A percentile compares a stretch with the other conserved stretches of the same genome.
phyloP scores from a whole-genome alignment of 2,113 vertebrate species.

The Saimiri boliviensis region DNA sequence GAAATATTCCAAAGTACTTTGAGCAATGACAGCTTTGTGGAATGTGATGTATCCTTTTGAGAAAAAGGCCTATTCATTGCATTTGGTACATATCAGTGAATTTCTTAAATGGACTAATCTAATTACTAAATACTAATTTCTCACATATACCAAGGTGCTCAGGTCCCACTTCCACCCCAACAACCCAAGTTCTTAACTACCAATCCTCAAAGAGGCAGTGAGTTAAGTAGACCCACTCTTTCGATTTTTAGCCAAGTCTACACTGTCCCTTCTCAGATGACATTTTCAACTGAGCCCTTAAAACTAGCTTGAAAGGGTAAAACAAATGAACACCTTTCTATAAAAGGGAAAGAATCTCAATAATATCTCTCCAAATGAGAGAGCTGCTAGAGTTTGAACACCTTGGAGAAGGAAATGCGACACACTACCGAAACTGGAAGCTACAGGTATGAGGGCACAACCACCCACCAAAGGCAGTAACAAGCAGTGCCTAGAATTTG shows the following conservation, averaged over 20 bases:
- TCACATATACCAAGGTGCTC: neutral
- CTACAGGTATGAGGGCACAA: conserved; percentile 60
- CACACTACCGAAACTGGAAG: conserved; percentile 65
- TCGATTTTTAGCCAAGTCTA: neutral
- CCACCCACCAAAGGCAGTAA: conserved; percentile 74
- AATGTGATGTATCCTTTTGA: neutral
- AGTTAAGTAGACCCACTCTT: neutral
- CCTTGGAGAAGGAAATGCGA: conserved; percentile 54
- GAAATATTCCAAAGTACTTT: neutral
- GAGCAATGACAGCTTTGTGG: neutral
- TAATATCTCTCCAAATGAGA: neutral
- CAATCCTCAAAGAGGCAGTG: neutral
- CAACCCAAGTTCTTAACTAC: neutral
- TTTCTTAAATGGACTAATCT: conserved; percentile 12
- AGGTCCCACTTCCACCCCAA: neutral
- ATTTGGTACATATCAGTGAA: neutral
- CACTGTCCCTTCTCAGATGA: neutral
- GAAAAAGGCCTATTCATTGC: neutral
- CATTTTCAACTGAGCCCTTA: conserved; percentile 12
- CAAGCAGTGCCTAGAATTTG: conserved; percentile 77
- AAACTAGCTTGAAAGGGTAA: neutral
- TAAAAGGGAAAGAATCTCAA: conserved; percentile 40
- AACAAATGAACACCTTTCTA: conserved; percentile 64
- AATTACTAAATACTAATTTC: neutral
- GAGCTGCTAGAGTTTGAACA: conserved; percentile 25